Evolutionary conservation across 92 coral and sea anemone genomes (phyloP).

Genomic region (Zoanthus sansibaricus): DNA sequence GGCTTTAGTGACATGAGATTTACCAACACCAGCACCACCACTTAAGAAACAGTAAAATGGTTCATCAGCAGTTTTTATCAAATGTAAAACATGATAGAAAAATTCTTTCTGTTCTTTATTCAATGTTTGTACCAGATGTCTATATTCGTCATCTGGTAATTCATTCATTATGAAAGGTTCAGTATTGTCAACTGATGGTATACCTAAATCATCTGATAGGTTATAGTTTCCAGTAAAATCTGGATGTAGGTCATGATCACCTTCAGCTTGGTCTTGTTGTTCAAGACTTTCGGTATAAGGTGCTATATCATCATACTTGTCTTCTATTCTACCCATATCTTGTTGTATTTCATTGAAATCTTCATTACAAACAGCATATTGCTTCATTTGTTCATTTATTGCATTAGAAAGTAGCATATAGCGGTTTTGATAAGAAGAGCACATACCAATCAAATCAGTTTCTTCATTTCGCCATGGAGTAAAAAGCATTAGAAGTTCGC

Average conservation of each 20-base stretch:
- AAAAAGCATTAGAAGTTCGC: conserved; percentile 55
- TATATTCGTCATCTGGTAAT: neutral
- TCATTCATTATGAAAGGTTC: neutral
- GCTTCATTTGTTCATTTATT: conserved; percentile 67
- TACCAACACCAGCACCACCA: neutral
- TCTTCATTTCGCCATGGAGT: conserved; percentile 73
- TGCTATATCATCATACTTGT: conserved; percentile 1
- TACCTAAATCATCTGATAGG: neutral
- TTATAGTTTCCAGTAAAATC: neutral
- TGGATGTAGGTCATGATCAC: neutral
- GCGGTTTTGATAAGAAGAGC: conserved; percentile 54
- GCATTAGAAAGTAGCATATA: conserved; percentile 36
- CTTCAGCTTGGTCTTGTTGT: neutral
- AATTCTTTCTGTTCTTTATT: neutral
- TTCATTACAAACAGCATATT: conserved; percentile 62
- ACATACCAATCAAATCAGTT: conserved; percentile 61
- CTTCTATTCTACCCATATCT: conserved; percentile 12
- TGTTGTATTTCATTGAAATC: neutral
- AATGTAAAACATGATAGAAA: neutral
- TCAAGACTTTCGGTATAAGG: neutral
- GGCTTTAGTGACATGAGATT: conserved; percentile 16
- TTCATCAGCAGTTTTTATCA: neutral
- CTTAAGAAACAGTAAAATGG: no score
- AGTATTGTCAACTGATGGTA: neutral
- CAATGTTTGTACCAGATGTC: neutral